phyloP scores from a whole-genome alignment of 2,113 vertebrate genomes.

The Gallinago media region DNA sequence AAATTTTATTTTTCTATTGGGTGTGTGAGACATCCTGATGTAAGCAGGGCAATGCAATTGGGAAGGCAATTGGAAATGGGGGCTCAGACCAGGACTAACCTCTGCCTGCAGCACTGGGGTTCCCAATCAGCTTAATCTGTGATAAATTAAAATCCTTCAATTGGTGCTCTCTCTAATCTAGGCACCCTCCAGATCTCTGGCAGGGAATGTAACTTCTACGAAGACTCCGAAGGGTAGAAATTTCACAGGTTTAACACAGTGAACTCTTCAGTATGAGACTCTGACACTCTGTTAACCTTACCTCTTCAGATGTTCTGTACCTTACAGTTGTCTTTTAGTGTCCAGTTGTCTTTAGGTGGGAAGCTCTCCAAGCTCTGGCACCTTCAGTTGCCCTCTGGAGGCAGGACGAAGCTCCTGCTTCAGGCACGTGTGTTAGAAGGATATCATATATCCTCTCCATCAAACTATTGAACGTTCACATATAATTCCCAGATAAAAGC shows the following conservation, averaged over 20 bases:
- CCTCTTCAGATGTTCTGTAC: neutral
- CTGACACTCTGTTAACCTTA: neutral
- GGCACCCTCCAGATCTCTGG: neutral
- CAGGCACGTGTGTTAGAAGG: neutral
- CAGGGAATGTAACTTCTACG: neutral
- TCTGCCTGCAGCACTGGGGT: neutral
- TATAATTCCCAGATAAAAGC: neutral
- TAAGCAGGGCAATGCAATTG: neutral
- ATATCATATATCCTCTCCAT: neutral
- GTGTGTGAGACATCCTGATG: neutral
- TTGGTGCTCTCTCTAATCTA: neutral
- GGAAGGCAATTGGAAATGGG: neutral
- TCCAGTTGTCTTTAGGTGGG: neutral
- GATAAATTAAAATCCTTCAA: neutral
- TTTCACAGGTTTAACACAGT: neutral
- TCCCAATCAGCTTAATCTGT: neutral
- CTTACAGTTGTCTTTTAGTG: neutral
- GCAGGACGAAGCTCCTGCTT: neutral
- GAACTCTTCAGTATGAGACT: neutral
- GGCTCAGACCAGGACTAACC: neutral
- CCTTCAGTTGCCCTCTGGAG: neutral
- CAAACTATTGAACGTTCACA: neutral
- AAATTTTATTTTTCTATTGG: neutral
- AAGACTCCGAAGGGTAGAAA: neutral
- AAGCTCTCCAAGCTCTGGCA: neutral